phyloP scores from a whole-genome alignment of 2,113 vertebrate species.

The Peromyscus maniculatus region DNA sequence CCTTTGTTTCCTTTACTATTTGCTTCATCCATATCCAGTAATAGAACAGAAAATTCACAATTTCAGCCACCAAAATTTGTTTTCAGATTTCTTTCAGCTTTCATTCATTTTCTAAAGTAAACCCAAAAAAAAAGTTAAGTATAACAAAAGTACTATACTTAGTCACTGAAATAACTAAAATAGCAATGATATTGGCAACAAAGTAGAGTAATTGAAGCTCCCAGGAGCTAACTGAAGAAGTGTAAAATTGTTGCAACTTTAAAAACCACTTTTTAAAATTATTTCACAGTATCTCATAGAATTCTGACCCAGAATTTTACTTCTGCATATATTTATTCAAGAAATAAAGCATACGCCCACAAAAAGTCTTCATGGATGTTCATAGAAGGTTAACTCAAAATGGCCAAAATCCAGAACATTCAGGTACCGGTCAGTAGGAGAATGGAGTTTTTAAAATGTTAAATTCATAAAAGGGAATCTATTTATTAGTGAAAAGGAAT shows the following conservation, averaged over 20 bases:
- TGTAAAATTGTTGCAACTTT: not conserved
- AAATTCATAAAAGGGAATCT: constrained; percentile 33
- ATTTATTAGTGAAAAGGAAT: constrained; percentile 49
- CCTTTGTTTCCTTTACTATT: not conserved
- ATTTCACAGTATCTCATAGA: constrained; percentile 2
- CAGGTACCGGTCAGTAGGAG: not conserved
- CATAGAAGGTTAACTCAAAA: not conserved
- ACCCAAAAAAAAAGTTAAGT: constrained; percentile 52
- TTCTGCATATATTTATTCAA: constrained; percentile 37
- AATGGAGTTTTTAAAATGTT: constrained; percentile 22
- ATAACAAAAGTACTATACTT: constrained; percentile 4
- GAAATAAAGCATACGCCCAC: constrained; percentile 19
- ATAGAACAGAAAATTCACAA: not conserved
- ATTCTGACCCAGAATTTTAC: constrained; percentile 44
- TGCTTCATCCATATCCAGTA: not conserved
- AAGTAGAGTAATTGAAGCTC: not conserved
- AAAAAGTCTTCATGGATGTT: constrained; percentile 43
- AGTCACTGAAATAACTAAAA: constrained; percentile 5
- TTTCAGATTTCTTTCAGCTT: constrained; percentile 48
- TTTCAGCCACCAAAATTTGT: constrained; percentile 19
- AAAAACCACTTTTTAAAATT: constrained; percentile 33
- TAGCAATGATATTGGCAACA: not conserved
- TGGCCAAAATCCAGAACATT: not conserved
- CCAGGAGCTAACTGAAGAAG: not conserved
- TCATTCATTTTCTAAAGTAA: constrained; percentile 52